Evolutionary conservation across 2,113 vertebrate genomes (phyloP).

Genomic region (Phylloscopus trochilus): DNA sequence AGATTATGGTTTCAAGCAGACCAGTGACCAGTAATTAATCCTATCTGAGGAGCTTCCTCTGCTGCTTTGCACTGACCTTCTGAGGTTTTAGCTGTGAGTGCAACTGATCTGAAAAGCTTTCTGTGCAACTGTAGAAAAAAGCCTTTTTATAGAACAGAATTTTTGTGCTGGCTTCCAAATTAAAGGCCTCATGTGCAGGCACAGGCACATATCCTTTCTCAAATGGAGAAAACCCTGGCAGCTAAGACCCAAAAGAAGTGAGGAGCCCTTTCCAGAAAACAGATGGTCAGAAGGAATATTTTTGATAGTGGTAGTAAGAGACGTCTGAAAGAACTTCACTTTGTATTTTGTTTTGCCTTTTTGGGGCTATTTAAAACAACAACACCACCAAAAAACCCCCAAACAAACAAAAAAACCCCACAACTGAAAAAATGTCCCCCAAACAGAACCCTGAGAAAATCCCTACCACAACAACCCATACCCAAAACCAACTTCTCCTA

Average conservation of each 20-base stretch:
- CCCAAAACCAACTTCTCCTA: not conserved
- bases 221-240: not conserved
- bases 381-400: not conserved
- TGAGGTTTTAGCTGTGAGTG: not conserved
- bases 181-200: not conserved
- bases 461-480: not conserved
- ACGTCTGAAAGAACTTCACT: not conserved
- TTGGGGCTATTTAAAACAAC: not conserved
- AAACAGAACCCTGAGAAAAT: not conserved
- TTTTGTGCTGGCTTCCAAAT: not conserved
- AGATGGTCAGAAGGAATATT: not conserved
- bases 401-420: too few relatives aligned
- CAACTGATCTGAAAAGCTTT: not conserved
- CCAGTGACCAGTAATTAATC: not conserved
- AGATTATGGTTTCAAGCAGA: not conserved
- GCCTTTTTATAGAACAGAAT: not conserved
- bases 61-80: not conserved
- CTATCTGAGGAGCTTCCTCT: not conserved
- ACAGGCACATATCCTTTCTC: not conserved
- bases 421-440: too few relatives aligned
- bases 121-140: not conserved
- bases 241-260: not conserved
- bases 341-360: not conserved
- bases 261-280: not conserved
- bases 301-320: not conserved